These are phyloP conservation scores for Drosophila peninsularis DNA, from an alignment of 2,888 invertebrate genomes.

Conservation along the genomic window DNA sequence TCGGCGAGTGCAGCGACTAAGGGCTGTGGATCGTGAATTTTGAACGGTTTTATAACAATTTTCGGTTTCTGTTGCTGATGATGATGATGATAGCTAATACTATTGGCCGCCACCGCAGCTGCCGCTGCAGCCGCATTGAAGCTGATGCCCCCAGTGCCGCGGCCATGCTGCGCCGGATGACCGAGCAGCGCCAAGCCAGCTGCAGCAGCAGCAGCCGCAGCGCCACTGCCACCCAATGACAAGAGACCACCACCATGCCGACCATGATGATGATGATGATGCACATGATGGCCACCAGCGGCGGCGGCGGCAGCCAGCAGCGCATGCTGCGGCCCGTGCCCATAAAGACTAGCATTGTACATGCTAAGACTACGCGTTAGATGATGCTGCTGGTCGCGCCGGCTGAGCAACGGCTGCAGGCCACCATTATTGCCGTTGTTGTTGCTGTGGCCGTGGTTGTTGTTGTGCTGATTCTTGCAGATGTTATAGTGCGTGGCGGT, in stretches of 20 bases:
- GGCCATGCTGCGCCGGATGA: conserved; percentile 59
- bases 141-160: conserved; percentile 44
- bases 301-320: conserved; percentile 35
- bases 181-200: conserved; percentile 57
- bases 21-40: conserved; percentile 85
- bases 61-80: conserved; percentile 82
- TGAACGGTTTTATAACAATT: conserved; percentile 85
- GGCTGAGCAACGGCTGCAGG: conserved; percentile 58
- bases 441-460: conserved; percentile 50
- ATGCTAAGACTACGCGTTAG: conserved; percentile 58
- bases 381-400: conserved; percentile 71
- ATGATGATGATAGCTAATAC: conserved; percentile 79
- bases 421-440: conserved; percentile 10
- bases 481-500: conserved; percentile 79
- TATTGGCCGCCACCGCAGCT: conserved; percentile 75
- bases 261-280: conserved; percentile 55
- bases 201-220: conserved; percentile 51
- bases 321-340: conserved; percentile 47
- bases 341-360: conserved; percentile 55
- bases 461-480: conserved; percentile 73
- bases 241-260: conserved; percentile 54
- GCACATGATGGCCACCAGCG: conserved; percentile 46
- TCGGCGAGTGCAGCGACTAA: conserved; percentile 83
- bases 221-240: conserved; percentile 59
- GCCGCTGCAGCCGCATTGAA: conserved; percentile 65